Evolutionary conservation across 2,113 vertebrate species (phyloP).

Genomic region (Empidonax alnorum): DNA sequence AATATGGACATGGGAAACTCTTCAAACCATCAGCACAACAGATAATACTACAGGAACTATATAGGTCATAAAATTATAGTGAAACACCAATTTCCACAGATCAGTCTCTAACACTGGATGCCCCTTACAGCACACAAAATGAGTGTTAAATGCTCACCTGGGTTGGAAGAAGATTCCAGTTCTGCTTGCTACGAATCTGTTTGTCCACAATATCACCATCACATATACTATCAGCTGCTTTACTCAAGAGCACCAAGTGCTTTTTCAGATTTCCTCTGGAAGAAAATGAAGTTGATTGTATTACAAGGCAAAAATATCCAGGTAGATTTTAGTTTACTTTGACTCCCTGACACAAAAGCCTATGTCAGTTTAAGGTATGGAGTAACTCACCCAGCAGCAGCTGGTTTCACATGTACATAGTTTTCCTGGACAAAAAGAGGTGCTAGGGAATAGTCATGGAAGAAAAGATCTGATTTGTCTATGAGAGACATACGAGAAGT

Average conservation of each 20-base stretch:
- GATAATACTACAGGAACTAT: not conserved
- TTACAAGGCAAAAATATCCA: not conserved
- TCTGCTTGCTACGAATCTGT: conserved; percentile 89
- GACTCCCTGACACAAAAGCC: no score
- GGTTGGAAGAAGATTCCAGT: conserved; percentile 92
- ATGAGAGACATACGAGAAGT: conserved; percentile 87
- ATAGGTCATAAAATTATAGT: not conserved
- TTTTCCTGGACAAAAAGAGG: conserved; percentile 99
- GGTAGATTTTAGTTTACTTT: not conserved
- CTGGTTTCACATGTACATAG: conserved; percentile 89
- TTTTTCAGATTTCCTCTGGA: conserved; percentile 87
- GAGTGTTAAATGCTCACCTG: conserved; percentile 78
- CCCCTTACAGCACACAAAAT: not conserved
- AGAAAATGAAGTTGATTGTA: not conserved
- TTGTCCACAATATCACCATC: conserved; percentile 94
- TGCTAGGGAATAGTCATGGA: conserved; percentile 94
- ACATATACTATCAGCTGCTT: conserved; percentile 92
- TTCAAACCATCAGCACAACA: not conserved
- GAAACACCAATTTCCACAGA: not conserved
- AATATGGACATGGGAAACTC: not conserved
- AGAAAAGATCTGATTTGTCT: conserved; percentile 96
- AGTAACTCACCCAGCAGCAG: conserved; percentile 86
- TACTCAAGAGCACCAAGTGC: conserved; percentile 92
- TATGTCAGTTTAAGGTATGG: not conserved
- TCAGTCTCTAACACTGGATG: not conserved